phyloP scores from a whole-genome alignment of 2,113 vertebrate species.

The Calyptomena viridis region DNA sequence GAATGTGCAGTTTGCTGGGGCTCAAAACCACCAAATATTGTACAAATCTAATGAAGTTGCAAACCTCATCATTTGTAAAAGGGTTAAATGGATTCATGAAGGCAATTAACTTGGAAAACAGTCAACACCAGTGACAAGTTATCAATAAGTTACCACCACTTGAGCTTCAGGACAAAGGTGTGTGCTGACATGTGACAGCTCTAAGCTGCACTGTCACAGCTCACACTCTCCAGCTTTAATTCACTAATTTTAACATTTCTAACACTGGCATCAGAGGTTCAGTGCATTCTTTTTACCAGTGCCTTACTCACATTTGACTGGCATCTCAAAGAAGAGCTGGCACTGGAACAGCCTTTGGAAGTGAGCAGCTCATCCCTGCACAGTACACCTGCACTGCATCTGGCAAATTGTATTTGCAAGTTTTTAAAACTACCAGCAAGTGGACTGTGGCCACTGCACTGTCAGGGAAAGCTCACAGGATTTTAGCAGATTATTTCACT shows the following conservation, averaged over 20 bases:
- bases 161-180: neutral
- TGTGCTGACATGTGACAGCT: neutral
- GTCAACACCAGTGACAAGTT: neutral
- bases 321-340: neutral
- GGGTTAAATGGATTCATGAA: neutral
- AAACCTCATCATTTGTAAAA: neutral
- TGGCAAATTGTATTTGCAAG: neutral
- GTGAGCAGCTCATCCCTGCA: neutral
- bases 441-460: neutral
- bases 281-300: neutral
- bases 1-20: neutral
- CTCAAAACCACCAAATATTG: neutral
- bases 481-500: neutral
- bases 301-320: neutral
- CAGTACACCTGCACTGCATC: neutral
- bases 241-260: neutral
- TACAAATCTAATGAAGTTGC: neutral
- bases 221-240: neutral
- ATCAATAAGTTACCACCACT: neutral
- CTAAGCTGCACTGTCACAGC: neutral
- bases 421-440: neutral
- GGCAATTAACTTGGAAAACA: neutral
- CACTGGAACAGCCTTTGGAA: neutral
- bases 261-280: neutral
- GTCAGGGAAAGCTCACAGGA: neutral